Evolutionary conservation across 2,797 vertebrate genomes (phyloP), one percentile per base, ranked within the genome.

Genomic region (Merluccius polli): DNA sequence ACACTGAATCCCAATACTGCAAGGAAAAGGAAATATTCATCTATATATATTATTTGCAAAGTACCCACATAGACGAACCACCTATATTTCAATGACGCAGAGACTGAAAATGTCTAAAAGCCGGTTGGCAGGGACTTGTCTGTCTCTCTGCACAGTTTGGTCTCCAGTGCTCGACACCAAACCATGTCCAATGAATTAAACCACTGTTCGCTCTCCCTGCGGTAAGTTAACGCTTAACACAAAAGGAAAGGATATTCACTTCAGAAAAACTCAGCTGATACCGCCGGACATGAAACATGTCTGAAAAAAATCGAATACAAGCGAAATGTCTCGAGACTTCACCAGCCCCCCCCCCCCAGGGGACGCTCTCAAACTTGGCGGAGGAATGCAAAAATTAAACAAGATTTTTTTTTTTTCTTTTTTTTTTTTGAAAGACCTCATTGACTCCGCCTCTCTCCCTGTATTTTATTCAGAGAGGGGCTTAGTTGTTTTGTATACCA

Each of bases 1-100:
- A 87, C 87, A 90, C 84, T 86, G 88, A 90, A 89, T 83, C 85
- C 52, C 77, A 87, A 84, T 72, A 72, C 75, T 89, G 77, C 84
- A 82, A 86, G 78, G 68, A 52, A 76, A 73, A 85, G 29, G 67
- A 65, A 65, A 65, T 65, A 27, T 18, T 9, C n/a, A 63, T 63
- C n/a, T 63, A 63, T 63, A 24, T 11, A 24, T 85, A 81, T 82
- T 35, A 41, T 69, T 75, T 70, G 88, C 82, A 77, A 79, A 88
- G 81, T 38, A 16, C 31, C 80, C 41, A 73, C 78, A 78, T 77
- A 81, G 9, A 10, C 33, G 27, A 73, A 76, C 31, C 15, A 29
- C 70, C 36, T 65, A 68, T 65, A 81, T 85, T 81, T 44, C 70
- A 84, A 77, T 0, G 75, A 80, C 69, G 70, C 76, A 73, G 77